Evolutionary conservation across 2,113 vertebrate genomes (phyloP).

Genomic region (Syrrhaptes paradoxus): DNA sequence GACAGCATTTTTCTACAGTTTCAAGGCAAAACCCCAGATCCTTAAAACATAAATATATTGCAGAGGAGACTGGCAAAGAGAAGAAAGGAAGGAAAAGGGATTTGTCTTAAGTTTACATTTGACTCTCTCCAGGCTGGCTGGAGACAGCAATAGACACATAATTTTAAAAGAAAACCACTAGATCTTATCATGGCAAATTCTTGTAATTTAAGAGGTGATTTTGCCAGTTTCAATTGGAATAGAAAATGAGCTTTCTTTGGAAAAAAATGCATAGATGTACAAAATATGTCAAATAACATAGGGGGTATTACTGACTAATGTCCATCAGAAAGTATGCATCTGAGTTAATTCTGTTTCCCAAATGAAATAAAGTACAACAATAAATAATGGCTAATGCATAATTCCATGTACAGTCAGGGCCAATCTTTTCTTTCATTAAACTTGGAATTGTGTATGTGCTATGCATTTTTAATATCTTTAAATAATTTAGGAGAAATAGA

Average conservation of each 20-base stretch:
- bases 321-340: background rate
- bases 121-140: background rate
- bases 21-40: background rate
- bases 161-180: background rate
- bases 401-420: background rate
- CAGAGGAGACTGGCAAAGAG: background rate
- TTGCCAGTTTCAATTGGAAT: background rate
- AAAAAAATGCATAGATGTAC: background rate
- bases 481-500: slow-evolving; percentile 40
- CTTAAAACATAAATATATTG: background rate
- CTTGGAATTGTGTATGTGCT: background rate
- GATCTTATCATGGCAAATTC: background rate
- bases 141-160: background rate
- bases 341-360: slow-evolving; percentile 6
- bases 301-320: background rate
- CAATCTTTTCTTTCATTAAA: slow-evolving; percentile 1
- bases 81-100: background rate
- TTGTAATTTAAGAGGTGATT: background rate
- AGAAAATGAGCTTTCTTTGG: background rate
- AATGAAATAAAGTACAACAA: slow-evolving; percentile 10
- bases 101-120: background rate
- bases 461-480: slow-evolving; percentile 61
- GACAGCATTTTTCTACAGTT: background rate
- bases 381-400: slow-evolving; percentile 10
- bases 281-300: background rate